Base-by-base conservation (phyloP, 2,797 vertebrate genomes). In the Erethizon dorsatum region DNA sequence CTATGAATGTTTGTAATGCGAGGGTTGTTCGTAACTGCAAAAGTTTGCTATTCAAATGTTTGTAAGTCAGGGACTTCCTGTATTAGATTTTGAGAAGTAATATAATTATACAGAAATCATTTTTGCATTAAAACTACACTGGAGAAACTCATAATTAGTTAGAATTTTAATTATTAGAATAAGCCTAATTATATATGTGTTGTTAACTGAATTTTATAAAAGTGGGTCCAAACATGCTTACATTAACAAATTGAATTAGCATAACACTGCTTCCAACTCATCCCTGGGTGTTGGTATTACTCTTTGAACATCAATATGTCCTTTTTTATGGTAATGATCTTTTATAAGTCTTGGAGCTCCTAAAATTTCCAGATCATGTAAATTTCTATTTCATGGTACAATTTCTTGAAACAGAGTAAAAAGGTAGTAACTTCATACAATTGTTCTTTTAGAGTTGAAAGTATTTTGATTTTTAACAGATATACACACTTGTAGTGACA, bases 381-480 rank as follows among this genome's bases (percentile, higher is more conserved):
- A 61, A 47, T 2, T 77, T 88, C 37, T 78, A 52, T 78, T 88
- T 78, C 59, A 73, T 71, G 18, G 88, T 56, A 61, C 5, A 26
- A 50, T 52, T 83, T 63, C 4, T 11, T 77, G 56, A 95, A 94
- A 50, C 22, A 83, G 45, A 92, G 26, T 14, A 88, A 8, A 56
- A 77, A 5, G 2, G 1, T 31, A 3, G 4, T 91, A 52, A 93
- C 41, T 91, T 71, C 61, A 24, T 69, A 22, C 3, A 82, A 47
- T 71, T 75, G 45, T 67, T 83, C 33, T 78, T 92, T 88, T 78
- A 18, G 18, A 95, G 90, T 41, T 47, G 75, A 45, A 79, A 80
- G 9, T 47, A 77, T 73, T 11, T 56, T 85, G 65, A 88, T 31
- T 87, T 97, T 91, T 73, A 92, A 90, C 20, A 95, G 54, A 63